phyloP scores from a whole-genome alignment of 2,113 vertebrate genomes.

The Corythornis vintsioides region DNA sequence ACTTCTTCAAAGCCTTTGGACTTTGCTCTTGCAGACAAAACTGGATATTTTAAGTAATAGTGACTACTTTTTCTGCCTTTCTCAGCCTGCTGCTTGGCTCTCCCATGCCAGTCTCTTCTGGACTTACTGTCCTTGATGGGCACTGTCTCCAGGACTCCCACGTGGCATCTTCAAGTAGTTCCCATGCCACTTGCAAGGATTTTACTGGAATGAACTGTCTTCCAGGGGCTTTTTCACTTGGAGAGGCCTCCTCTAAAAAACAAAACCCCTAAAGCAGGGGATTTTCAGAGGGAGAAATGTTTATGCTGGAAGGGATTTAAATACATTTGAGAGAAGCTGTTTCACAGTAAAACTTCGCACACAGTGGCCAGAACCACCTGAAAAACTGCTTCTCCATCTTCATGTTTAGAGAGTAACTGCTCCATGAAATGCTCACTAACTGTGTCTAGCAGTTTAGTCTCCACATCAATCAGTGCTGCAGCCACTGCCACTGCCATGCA shows the following conservation, averaged over 20 bases:
- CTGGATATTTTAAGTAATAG: background rate
- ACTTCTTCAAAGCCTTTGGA: background rate
- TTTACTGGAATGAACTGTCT: background rate
- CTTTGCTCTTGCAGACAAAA: background rate
- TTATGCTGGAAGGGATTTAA: background rate
- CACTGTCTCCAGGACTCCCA: background rate
- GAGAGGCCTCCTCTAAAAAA: background rate
- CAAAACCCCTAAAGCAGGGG: background rate
- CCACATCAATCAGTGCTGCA: background rate
- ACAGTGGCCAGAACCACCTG: background rate
- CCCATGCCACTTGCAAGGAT: background rate
- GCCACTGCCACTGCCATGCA: background rate
- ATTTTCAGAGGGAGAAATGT: background rate
- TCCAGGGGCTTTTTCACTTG: background rate
- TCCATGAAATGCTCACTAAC: background rate
- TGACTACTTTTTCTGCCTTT: background rate
- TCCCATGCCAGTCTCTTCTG: background rate
- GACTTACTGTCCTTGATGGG: background rate
- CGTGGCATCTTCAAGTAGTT: background rate
- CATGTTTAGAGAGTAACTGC: background rate
- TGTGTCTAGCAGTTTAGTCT: background rate
- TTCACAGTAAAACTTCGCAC: background rate
- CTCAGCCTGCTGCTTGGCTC: background rate
- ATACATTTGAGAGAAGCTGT: background rate
- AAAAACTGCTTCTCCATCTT: background rate